Percentiles rank a stretch among this genome's conserved stretches.
Evolutionary conservation across 2,113 vertebrate genomes (phyloP).

Genomic region (Struthidea cinerea): DNA sequence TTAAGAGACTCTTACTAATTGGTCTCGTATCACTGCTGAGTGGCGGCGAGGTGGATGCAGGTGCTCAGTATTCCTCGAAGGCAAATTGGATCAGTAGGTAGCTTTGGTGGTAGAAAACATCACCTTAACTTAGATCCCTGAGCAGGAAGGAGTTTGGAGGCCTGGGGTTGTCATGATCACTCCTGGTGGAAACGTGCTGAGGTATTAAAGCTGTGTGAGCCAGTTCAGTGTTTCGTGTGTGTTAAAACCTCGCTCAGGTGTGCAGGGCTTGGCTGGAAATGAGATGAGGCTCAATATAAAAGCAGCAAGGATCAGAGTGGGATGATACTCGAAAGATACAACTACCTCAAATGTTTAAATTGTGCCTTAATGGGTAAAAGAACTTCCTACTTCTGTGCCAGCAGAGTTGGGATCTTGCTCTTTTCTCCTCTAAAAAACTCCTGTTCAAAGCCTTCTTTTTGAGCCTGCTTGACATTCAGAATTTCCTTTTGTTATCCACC

Average conservation of each 20-base stretch:
- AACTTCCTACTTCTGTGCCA: background rate
- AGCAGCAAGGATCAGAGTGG: accelerated
- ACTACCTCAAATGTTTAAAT: background rate
- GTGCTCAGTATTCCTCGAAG: background rate
- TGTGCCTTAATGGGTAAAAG: background rate
- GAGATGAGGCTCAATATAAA: accelerated
- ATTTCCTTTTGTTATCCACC: background rate
- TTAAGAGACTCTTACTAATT: conserved; percentile 27
- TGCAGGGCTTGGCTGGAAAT: background rate
- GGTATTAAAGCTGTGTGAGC: accelerated
- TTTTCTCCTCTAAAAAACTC: background rate
- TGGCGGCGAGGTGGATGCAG: conserved; percentile 18
- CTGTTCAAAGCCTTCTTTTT: background rate
- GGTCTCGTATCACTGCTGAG: background rate
- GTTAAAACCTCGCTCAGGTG: background rate
- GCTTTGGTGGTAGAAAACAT: background rate
- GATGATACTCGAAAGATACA: background rate
- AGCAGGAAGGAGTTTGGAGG: background rate
- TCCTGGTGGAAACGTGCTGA: background rate
- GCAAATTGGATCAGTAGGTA: background rate
- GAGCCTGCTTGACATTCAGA: background rate
- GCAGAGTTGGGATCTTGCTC: background rate
- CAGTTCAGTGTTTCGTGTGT: background rate
- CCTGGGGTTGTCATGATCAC: background rate
- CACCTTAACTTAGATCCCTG: background rate